phyloP scores from a whole-genome alignment of 2,113 vertebrate species.

The Telmatochromis sp. region DNA sequence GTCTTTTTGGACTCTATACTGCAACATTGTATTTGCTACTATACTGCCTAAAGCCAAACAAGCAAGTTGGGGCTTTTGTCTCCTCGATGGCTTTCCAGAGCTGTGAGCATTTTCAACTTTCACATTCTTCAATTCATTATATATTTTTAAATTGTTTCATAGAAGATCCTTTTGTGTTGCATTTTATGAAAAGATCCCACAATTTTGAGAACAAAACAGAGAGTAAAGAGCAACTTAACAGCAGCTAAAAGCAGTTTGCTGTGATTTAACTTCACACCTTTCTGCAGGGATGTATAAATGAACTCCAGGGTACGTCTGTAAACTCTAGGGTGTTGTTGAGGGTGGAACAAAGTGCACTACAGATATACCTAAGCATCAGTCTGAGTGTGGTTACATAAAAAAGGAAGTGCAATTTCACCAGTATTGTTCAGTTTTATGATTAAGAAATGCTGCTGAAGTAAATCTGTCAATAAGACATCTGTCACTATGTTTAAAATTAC shows the following conservation, averaged over 20 bases:
- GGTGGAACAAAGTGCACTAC: background rate
- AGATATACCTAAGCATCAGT: background rate
- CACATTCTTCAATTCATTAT: background rate
- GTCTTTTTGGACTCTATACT: background rate
- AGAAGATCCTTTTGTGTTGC: background rate
- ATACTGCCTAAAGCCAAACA: background rate
- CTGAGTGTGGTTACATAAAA: background rate
- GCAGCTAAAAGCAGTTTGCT: background rate
- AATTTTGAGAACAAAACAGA: background rate
- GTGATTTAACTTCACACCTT: background rate
- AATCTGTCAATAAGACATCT: rapidly evolving
- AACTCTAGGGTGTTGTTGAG: background rate
- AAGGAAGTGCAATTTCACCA: background rate
- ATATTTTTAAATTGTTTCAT: background rate
- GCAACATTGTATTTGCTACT: background rate
- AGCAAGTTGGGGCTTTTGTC: background rate
- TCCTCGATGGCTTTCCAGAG: background rate
- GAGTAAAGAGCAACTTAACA: background rate
- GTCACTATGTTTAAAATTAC: background rate
- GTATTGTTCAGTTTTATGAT: background rate
- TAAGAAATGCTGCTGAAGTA: rapidly evolving
- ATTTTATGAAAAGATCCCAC: background rate
- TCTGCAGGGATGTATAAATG: background rate
- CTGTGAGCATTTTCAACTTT: background rate
- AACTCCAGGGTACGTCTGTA: background rate